Conservation (phyloP, 23 tunicate species). For the Phallusia fumigata region DNA sequence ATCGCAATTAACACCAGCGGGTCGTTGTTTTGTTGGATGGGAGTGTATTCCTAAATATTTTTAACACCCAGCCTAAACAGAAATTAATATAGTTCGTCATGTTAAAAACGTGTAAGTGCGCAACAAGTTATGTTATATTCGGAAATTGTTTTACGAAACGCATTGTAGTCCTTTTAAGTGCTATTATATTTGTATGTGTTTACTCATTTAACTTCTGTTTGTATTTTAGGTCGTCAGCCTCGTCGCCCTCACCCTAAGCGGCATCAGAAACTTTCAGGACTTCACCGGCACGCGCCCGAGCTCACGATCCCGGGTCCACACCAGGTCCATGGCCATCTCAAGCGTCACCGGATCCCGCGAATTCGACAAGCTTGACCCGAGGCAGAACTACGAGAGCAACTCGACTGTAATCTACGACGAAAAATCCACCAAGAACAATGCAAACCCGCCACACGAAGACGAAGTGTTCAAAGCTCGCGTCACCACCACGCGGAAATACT, state of each 20-base stretch:
- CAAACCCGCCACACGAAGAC: neutral
- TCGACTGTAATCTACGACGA: neutral
- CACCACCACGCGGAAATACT: neutral
- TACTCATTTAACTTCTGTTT: neutral
- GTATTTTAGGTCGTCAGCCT: neutral
- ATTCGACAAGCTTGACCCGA: neutral
- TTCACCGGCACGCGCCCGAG: constrained; percentile 8
- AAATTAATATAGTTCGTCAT: too few relatives aligned
- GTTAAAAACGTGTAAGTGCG: too few relatives aligned
- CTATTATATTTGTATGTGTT: neutral
- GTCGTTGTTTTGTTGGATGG: too few relatives aligned
- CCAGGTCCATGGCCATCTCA: neutral
- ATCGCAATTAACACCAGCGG: too few relatives aligned
- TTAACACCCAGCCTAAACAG: too few relatives aligned
- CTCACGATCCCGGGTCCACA: neutral
- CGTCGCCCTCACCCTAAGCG: neutral
- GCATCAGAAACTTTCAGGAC: neutral
- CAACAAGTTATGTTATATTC: too few relatives aligned
- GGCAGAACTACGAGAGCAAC: neutral
- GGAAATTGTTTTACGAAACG: too few relatives aligned
- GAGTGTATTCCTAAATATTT: too few relatives aligned
- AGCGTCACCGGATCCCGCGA: neutral
- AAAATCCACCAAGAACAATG: neutral
- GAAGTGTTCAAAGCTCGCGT: neutral
- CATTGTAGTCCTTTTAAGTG: neutral